A percentile compares a stretch with the other conserved stretches of the same genome.
phyloP scores from a whole-genome alignment of 2,888 invertebrate species.

The Meandrusa payeni region DNA sequence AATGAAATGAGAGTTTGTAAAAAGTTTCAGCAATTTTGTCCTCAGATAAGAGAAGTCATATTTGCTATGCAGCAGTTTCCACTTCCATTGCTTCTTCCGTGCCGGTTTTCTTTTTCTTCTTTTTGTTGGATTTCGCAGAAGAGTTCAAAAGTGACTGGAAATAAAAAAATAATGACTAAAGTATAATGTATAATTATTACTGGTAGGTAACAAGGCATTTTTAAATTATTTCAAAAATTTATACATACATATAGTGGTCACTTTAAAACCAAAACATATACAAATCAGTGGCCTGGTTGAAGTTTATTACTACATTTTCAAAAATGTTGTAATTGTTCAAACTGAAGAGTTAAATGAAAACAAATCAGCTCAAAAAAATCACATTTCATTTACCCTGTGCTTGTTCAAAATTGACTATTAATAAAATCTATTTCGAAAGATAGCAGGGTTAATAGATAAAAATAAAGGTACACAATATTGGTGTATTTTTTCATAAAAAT shows the following conservation, averaged over 20 bases:
- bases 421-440: constrained; percentile 60
- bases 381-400: constrained; percentile 67
- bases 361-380: constrained; percentile 65
- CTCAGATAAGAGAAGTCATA: constrained; percentile 17
- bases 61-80: constrained; percentile 76
- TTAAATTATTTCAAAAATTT: too few relatives aligned
- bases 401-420: constrained; percentile 64
- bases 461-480: too few relatives aligned
- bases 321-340: constrained; percentile 62
- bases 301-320: not conserved
- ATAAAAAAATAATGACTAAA: constrained; percentile 32
- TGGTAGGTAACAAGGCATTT: too few relatives aligned
- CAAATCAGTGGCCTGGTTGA: too few relatives aligned
- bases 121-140: constrained; percentile 92
- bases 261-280: too few relatives aligned
- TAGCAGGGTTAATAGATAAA: constrained; percentile 51
- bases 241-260: too few relatives aligned
- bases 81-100: constrained; percentile 81
- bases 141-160: constrained; percentile 86
- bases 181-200: not conserved
- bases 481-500: too few relatives aligned
- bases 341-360: constrained; percentile 49
- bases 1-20: constrained; percentile 21
- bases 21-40: constrained; percentile 23
- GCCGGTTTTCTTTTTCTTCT: constrained; percentile 93